These are phyloP conservation scores for Radopholus similis DNA, from an alignment of 1,140 invertebrate species.

Conservation along the genomic window DNA sequence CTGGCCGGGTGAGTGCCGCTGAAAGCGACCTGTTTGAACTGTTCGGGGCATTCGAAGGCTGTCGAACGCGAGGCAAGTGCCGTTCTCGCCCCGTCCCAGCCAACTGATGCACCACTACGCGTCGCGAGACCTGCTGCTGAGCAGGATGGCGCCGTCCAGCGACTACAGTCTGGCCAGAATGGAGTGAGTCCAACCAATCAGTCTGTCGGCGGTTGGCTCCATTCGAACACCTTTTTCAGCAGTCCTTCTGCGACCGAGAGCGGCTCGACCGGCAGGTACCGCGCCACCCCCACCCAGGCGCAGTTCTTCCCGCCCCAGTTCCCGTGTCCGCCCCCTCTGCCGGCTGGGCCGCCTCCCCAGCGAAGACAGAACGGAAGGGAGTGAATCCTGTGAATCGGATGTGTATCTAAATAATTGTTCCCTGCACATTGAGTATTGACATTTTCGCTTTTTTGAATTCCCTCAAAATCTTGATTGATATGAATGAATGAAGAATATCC, in stretches of 20 bases:
- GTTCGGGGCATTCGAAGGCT: not conserved
- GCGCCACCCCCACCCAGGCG: not conserved
- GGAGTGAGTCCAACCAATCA: not conserved
- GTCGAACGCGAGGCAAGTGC: too few relatives aligned
- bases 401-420: too few relatives aligned
- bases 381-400: too few relatives aligned
- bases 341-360: not conserved
- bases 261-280: not conserved
- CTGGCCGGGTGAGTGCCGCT: not conserved
- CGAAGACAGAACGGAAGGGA: not conserved
- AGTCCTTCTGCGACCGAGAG: not conserved
- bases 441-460: too few relatives aligned
- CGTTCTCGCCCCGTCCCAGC: not conserved
- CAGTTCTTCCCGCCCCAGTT: not conserved
- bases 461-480: too few relatives aligned
- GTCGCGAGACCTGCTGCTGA: not conserved
- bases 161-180: not conserved
- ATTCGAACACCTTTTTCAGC: constrained; percentile 1
- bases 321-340: constrained; percentile 4
- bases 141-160: not conserved
- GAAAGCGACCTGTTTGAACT: not conserved
- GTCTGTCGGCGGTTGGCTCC: not conserved
- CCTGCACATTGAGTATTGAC: too few relatives aligned
- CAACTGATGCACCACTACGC: not conserved
- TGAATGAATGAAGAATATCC: too few relatives aligned